A percentile compares a stretch with the other conserved stretches of the same genome.
phyloP scores from a whole-genome alignment of 2,113 vertebrate species.

The Echinops telfairi region DNA sequence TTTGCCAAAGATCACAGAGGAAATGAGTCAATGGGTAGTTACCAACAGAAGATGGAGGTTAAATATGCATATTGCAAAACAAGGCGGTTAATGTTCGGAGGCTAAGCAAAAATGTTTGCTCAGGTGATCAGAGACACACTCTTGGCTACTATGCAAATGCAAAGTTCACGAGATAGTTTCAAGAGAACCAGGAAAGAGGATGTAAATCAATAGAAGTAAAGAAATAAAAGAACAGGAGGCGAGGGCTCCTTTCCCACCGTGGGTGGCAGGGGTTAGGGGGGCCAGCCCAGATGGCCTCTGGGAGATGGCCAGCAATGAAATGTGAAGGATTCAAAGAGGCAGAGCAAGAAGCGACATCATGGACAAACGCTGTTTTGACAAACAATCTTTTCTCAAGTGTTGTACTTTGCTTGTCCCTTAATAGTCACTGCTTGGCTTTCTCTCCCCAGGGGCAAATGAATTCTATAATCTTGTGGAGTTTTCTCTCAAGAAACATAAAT shows the following conservation, averaged over 20 bases:
- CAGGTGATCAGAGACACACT: background rate
- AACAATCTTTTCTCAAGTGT: background rate
- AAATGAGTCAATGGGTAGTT: background rate
- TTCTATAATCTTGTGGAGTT: conserved; percentile 35
- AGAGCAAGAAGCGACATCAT: background rate
- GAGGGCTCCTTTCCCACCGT: background rate
- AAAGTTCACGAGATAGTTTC: background rate
- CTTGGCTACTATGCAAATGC: background rate
- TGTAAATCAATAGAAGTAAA: background rate
- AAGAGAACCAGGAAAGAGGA: background rate
- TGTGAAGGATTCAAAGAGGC: background rate
- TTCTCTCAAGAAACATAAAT: background rate
- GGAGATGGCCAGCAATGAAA: background rate
- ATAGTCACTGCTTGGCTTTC: conserved; percentile 8
- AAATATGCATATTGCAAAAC: background rate
- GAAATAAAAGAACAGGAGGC: too few species aligned
- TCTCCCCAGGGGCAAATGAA: conserved; percentile 13
- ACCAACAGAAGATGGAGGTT: background rate
- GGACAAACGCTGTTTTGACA: background rate
- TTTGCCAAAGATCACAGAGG: conserved; percentile 5
- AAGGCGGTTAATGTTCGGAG: background rate
- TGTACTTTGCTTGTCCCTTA: conserved; percentile 42
- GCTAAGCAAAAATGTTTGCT: background rate
- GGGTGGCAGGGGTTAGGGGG: accelerated
- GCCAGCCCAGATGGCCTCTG: background rate